Evolutionary conservation across 2,797 vertebrate species (phyloP).

Genomic region (Darevskia mixta): DNA sequence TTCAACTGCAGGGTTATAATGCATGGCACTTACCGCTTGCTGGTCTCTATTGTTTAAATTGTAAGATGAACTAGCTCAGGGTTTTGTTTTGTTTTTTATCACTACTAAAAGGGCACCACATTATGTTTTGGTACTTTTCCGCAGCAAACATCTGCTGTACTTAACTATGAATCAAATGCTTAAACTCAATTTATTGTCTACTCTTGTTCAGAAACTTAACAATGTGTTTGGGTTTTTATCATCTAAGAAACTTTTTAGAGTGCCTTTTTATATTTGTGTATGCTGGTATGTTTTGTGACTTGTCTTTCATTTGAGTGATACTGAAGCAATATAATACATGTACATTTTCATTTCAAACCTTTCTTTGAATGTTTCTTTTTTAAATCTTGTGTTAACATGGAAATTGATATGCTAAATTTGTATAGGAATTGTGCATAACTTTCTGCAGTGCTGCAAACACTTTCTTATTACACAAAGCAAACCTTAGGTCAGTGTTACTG

Average conservation of each 20-base stretch:
- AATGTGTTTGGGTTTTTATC: conserved; percentile 74
- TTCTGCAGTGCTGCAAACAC: conserved; percentile 79
- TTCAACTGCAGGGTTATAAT: conserved; percentile 65
- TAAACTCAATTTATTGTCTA: conserved; percentile 69
- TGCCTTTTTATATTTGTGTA: conserved; percentile 86
- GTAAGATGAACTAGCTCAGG: conserved; percentile 81
- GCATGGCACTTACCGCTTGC: conserved; percentile 48
- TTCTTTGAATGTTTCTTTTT: conserved; percentile 77
- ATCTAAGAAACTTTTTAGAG: conserved; percentile 81
- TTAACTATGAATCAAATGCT: conserved; percentile 67
- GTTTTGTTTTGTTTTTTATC: conserved; percentile 82
- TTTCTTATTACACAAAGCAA: conserved; percentile 78
- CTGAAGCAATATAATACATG: conserved; percentile 81
- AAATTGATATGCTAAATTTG: conserved; percentile 78
- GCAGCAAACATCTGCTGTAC: conserved; percentile 74
- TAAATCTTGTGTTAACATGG: conserved; percentile 78
- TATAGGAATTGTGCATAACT: conserved; percentile 74
- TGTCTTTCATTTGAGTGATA: conserved; percentile 77
- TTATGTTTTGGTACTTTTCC: conserved; percentile 77
- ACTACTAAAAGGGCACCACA: conserved; percentile 81
- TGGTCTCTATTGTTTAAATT: conserved; percentile 66
- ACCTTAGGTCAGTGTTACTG: conserved; percentile 81
- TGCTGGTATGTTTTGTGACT: conserved; percentile 79
- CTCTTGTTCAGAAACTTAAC: conserved; percentile 74
- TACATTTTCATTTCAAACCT: conserved; percentile 78